phyloP scores from a whole-genome alignment of 2,797 vertebrate species.

The Bradypodion pumilum region DNA sequence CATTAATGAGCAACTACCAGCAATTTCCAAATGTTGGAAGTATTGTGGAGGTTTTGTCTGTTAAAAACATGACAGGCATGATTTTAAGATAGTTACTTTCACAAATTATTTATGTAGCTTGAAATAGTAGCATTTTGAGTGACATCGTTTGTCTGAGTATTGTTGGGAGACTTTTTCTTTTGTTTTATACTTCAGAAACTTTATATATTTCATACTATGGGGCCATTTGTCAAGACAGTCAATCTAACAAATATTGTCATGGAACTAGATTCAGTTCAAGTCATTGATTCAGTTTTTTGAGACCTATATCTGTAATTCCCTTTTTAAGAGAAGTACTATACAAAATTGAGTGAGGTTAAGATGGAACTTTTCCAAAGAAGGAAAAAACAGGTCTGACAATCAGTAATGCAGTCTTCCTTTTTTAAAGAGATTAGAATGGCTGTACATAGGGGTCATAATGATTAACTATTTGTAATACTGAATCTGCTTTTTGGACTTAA shows the following conservation, averaged over 20 bases:
- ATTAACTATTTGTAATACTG: too few relatives aligned
- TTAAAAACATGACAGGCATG: neutral
- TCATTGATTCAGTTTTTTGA: neutral
- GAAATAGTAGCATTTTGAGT: neutral
- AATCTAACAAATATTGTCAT: neutral
- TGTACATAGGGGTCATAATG: too few relatives aligned
- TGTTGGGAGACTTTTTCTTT: too few relatives aligned
- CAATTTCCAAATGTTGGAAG: neutral
- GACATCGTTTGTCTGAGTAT: too few relatives aligned
- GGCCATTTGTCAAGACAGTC: neutral
- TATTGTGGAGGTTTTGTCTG: neutral
- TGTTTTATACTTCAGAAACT: neutral
- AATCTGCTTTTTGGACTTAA: too few relatives aligned
- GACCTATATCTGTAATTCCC: neutral
- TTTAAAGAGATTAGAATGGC: too few relatives aligned
- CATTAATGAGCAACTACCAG: neutral
- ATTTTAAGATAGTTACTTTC: neutral
- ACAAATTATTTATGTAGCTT: neutral
- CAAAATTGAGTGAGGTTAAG: neutral
- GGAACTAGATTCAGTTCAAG: neutral
- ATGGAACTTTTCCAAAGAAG: neutral
- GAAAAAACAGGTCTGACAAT: too few relatives aligned
- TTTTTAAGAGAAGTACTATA: neutral
- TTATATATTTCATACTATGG: neutral
- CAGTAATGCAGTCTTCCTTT: too few relatives aligned